Conservation (phyloP, 2,113 vertebrate species). For the Hypocryptadius cinnamomeus region DNA sequence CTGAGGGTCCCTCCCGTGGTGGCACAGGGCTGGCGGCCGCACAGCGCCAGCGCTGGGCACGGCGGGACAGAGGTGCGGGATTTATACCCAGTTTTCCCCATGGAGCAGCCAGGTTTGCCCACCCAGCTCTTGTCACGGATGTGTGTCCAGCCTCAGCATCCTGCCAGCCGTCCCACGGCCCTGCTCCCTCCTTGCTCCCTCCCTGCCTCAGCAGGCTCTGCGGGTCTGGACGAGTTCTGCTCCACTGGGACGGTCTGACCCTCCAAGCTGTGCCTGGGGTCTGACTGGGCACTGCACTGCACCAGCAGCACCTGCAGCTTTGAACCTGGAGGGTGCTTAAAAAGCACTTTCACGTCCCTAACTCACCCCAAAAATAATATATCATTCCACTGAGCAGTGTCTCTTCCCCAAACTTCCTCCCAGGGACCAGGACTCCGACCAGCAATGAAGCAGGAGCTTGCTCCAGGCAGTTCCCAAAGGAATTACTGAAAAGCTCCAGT, state of each 20-base stretch:
- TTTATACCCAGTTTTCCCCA: not conserved
- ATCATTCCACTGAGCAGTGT: not conserved
- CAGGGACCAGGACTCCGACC: rapidly evolving
- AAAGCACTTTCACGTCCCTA: not conserved
- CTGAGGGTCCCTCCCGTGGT: not conserved
- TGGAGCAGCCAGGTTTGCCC: not conserved
- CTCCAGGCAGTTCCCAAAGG: not conserved
- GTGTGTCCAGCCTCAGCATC: not conserved
- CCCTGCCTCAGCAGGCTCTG: not conserved
- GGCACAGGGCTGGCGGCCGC: not conserved
- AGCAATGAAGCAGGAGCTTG: not conserved
- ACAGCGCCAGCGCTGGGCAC: not conserved
- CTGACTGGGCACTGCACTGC: not conserved
- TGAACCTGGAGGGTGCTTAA: not conserved
- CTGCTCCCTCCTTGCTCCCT: not conserved
- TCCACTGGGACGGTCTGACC: not conserved
- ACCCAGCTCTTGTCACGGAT: not conserved
- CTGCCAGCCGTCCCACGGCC: not conserved
- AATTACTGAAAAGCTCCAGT: not conserved
- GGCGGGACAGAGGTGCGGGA: not conserved
- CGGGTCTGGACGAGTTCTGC: rapidly evolving
- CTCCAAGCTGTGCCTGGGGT: not conserved
- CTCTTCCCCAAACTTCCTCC: not conserved
- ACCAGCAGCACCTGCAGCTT: not conserved
- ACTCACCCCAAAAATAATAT: not conserved